Evolutionary conservation across 2,888 invertebrate species (phyloP).

Genomic region (Scaeva pyrastri): DNA sequence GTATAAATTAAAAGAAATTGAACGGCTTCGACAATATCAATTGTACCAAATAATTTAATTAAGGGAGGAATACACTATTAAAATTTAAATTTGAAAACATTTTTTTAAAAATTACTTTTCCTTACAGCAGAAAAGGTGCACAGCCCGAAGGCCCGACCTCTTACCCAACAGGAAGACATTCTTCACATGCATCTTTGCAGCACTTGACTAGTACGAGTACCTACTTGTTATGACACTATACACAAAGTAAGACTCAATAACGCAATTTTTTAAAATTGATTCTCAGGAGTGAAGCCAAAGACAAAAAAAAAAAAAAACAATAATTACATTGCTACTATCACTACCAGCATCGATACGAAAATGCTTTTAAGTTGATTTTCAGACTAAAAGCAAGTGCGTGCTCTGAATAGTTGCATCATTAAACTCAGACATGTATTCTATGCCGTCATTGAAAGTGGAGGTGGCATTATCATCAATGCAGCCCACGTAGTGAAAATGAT

Average conservation of each 20-base stretch:
- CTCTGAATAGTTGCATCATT: slow-evolving; percentile 29
- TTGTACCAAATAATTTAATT: too few relatives aligned
- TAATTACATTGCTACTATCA: slow-evolving; percentile 40
- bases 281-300: slow-evolving; percentile 17
- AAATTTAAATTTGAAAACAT: too few relatives aligned
- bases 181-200: slow-evolving; percentile 9
- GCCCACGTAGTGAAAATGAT: slow-evolving; percentile 32
- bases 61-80: too few relatives aligned
- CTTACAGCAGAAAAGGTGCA: too few relatives aligned
- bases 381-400: slow-evolving; percentile 46
- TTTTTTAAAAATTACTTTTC: too few relatives aligned
- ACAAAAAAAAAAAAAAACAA: slow-evolving; percentile 24
- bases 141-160: background rate
- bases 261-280: slow-evolving; percentile 46
- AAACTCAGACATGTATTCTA: background rate
- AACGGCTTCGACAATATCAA: too few relatives aligned
- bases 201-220: slow-evolving; percentile 11
- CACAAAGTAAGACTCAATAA: slow-evolving; percentile 10
- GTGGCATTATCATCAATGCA: background rate
- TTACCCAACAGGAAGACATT: background rate
- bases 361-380: slow-evolving; percentile 42
- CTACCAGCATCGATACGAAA: slow-evolving; percentile 24
- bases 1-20: too few relatives aligned
- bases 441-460: background rate
- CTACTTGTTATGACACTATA: slow-evolving; percentile 5